These are phyloP conservation scores for Paratrypauchen microcephalus DNA, from an alignment of 2,797 vertebrate genomes.

Conservation along the genomic window DNA sequence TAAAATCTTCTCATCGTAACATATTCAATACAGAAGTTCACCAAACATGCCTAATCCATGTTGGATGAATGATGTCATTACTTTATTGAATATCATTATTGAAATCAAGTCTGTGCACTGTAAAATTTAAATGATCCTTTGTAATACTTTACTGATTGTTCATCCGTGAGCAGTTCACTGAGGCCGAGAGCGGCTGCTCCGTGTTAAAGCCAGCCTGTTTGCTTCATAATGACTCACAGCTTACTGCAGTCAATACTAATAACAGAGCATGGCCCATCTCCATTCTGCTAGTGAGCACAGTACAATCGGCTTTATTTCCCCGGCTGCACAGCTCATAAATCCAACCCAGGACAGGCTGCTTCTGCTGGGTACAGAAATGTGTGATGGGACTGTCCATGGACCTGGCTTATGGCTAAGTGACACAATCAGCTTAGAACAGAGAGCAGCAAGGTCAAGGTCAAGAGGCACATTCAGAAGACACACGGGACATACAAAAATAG, in stretches of 20 bases:
- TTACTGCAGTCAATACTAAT: conserved; percentile 14
- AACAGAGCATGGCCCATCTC: neutral
- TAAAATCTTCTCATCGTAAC: neutral
- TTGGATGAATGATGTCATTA: neutral
- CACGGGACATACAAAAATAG: neutral
- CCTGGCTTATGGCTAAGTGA: neutral
- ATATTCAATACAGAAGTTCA: neutral
- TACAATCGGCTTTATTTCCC: conserved; percentile 7
- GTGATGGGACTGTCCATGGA: conserved; percentile 2
- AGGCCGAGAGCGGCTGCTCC: neutral
- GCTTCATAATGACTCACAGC: conserved; percentile 13
- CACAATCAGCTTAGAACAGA: neutral
- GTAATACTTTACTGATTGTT: neutral
- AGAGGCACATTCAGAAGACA: neutral
- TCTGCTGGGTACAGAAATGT: neutral
- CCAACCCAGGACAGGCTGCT: neutral
- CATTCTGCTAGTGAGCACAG: conserved; percentile 1
- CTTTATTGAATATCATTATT: too few relatives aligned
- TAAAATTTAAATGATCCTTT: neutral
- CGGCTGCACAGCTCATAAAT: conserved; percentile 4
- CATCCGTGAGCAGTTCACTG: neutral
- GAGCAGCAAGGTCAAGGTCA: conserved; percentile 2
- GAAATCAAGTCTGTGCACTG: neutral
- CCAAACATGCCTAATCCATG: too few relatives aligned
- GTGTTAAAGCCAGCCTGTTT: conserved; percentile 7